phyloP scores from a whole-genome alignment of 2,888 invertebrate genomes.

The Drosophila nigricruria region DNA sequence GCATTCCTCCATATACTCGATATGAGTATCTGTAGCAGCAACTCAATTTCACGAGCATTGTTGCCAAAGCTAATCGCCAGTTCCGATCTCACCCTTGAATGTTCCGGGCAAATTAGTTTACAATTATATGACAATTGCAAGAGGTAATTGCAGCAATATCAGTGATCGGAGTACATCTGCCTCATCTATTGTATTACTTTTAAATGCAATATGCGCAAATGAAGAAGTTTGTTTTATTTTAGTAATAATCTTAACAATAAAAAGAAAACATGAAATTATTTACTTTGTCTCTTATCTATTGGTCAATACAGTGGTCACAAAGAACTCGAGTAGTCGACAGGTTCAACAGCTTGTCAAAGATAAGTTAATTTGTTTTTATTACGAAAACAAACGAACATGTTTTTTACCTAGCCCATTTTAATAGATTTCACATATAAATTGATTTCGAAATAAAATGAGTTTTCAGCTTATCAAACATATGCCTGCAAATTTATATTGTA shows the following conservation, averaged over 20 bases:
- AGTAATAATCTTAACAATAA: background rate
- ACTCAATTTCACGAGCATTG: slow-evolving; percentile 32
- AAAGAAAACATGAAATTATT: background rate
- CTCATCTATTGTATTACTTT: background rate
- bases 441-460: background rate
- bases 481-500: slow-evolving; percentile 59
- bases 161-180: slow-evolving; percentile 8
- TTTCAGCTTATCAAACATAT: slow-evolving; percentile 14
- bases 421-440: background rate
- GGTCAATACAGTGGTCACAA: background rate
- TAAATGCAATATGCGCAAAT: background rate
- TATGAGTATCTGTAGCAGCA: slow-evolving; percentile 10
- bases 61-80: slow-evolving; percentile 41
- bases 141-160: slow-evolving; percentile 27
- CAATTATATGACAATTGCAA: slow-evolving; percentile 65
- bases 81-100: slow-evolving; percentile 44
- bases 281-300: slow-evolving; percentile 5
- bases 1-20: slow-evolving; percentile 13
- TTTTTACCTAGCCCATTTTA: background rate
- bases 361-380: background rate
- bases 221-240: background rate
- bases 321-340: background rate
- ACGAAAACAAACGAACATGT: background rate
- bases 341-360: background rate
- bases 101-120: slow-evolving; percentile 60